Conservation (phyloP, 1,140 invertebrate genomes). For the Cephus cinctus region DNA sequence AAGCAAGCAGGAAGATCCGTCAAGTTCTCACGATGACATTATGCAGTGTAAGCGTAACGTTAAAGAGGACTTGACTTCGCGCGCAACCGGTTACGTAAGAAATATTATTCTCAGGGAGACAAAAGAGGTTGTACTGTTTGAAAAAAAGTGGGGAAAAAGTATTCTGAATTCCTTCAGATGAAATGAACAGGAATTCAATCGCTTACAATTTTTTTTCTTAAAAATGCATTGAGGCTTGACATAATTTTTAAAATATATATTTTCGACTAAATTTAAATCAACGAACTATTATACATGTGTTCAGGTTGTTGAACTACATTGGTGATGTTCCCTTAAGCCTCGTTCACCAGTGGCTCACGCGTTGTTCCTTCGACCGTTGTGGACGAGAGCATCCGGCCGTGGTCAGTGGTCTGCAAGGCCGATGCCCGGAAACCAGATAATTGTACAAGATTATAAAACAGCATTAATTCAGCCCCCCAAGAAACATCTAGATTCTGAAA, state of each 20-base stretch:
- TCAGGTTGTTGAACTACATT: slow-evolving; percentile 19
- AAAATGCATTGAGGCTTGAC: no score
- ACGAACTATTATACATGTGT: no score
- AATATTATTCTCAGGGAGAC: background rate
- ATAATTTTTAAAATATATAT: no score
- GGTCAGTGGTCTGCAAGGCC: slow-evolving; percentile 29
- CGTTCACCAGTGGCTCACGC: slow-evolving; percentile 19
- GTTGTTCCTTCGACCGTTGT: slow-evolving; percentile 22
- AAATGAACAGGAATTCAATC: no score
- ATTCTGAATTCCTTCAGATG: no score
- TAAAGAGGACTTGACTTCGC: background rate
- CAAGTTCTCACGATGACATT: slow-evolving; percentile 21
- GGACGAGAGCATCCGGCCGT: slow-evolving; percentile 26
- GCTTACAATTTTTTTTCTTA: no score
- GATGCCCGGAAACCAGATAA: slow-evolving; percentile 32
- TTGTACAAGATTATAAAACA: slow-evolving; percentile 21
- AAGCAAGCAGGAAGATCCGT: slow-evolving; percentile 27
- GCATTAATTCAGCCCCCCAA: slow-evolving; percentile 17
- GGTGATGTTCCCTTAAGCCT: slow-evolving; percentile 9
- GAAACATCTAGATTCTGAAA: background rate
- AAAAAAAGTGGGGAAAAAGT: slow-evolving; percentile 5
- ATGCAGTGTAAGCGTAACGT: slow-evolving; percentile 5
- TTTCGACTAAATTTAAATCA: no score
- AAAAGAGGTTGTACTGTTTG: background rate
- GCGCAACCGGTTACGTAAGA: no score